Evolutionary conservation across 2,113 vertebrate species (phyloP).

Genomic region (Tragelaphus buxtoni): DNA sequence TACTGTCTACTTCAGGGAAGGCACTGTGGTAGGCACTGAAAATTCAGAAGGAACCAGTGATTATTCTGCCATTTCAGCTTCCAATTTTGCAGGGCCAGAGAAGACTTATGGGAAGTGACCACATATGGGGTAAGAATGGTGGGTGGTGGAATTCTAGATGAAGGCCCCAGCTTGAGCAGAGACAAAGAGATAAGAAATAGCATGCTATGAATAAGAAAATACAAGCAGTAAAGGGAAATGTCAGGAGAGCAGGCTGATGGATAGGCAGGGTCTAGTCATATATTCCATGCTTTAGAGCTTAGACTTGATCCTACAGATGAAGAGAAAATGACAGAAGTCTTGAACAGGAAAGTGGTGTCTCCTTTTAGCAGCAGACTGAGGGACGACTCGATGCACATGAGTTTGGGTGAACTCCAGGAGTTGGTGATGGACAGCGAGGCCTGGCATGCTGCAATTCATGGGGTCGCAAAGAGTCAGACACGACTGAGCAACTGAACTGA

Average conservation of each 20-base stretch:
- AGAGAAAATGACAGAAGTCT: not conserved
- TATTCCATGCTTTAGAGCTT: not conserved
- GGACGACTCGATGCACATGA: not conserved
- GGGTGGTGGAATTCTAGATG: not conserved
- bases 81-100: not conserved
- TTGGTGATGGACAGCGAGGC: no score
- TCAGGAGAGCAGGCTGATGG: not conserved
- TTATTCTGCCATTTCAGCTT: conserved; percentile 19
- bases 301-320: not conserved
- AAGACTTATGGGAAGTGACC: conserved; percentile 5
- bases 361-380: not conserved
- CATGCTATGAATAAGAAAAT: not conserved
- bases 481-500: not conserved
- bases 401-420: no score
- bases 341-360: conserved; percentile 4
- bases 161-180: not conserved
- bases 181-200: not conserved
- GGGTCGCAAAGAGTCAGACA: no score
- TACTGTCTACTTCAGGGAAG: not conserved
- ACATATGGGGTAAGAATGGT: not conserved
- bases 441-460: no score
- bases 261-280: not conserved
- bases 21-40: not conserved
- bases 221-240: not conserved
- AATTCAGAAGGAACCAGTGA: conserved; percentile 11